Conservation (phyloP, 2,888 invertebrate species). For the Diloba caeruleocephala region DNA sequence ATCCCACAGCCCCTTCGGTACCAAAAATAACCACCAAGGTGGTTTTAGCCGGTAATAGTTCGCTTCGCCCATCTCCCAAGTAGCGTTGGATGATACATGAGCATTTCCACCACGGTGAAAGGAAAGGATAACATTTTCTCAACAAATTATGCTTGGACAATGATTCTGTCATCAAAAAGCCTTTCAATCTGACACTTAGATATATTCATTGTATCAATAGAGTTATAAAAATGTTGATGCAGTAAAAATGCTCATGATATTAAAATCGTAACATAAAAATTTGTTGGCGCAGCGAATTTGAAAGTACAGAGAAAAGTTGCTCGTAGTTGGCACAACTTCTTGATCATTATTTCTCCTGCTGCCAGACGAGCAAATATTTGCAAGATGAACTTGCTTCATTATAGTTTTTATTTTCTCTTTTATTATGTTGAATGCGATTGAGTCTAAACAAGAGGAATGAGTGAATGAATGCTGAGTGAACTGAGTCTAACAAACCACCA, state of each 20-base stretch:
- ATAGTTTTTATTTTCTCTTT: slow-evolving; percentile 82
- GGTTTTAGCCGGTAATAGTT: no score
- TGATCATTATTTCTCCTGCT: slow-evolving; percentile 65
- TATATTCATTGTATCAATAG: slow-evolving; percentile 12
- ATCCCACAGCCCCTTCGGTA: no score
- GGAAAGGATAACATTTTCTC: no score
- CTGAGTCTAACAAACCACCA: slow-evolving; percentile 63
- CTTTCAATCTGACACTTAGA: no score
- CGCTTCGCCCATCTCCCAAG: no score
- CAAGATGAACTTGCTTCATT: slow-evolving; percentile 79
- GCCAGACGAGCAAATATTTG: slow-evolving; percentile 81
- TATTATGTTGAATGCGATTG: slow-evolving; percentile 80
- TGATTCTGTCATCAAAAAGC: no score
- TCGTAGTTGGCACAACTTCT: slow-evolving; percentile 58
- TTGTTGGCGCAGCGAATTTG: slow-evolving; percentile 60
- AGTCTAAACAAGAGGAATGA: slow-evolving; percentile 80
- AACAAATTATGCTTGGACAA: no score
- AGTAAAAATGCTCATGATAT: slow-evolving; percentile 44
- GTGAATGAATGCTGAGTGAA: slow-evolving; percentile 70
- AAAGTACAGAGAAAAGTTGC: slow-evolving; percentile 50
- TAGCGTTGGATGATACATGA: no score
- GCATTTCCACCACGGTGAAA: no score
- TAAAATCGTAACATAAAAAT: slow-evolving; percentile 64
- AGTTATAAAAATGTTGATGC: slow-evolving; percentile 26
- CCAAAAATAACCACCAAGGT: no score